Conservation (phyloP, 1,140 invertebrate species). For the Luehdorfia chinensis region DNA sequence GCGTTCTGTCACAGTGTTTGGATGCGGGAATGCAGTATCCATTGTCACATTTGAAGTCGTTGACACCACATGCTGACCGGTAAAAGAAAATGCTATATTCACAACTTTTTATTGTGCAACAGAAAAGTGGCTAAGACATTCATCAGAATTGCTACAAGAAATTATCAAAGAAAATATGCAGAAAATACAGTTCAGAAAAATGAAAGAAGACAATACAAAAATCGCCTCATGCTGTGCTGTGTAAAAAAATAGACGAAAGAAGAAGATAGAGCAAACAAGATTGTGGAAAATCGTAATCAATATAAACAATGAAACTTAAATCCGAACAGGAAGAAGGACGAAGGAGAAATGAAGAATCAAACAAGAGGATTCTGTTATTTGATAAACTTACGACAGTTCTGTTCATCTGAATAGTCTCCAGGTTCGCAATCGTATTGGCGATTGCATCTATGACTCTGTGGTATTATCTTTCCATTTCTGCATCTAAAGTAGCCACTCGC, state of each 20-base stretch:
- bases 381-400: slow-evolving; percentile 83
- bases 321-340: slow-evolving; percentile 23
- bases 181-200: slow-evolving; percentile 1
- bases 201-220: not conserved
- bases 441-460: slow-evolving; percentile 81
- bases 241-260: slow-evolving; percentile 16
- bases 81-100: slow-evolving; percentile 51
- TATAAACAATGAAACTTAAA: slow-evolving; percentile 1
- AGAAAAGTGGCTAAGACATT: slow-evolving; percentile 9
- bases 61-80: slow-evolving; percentile 64
- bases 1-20: slow-evolving; percentile 85
- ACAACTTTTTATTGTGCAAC: slow-evolving; percentile 19
- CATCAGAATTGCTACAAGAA: slow-evolving; percentile 1
- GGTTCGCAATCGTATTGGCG: slow-evolving; percentile 80
- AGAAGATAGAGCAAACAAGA: slow-evolving; percentile 1
- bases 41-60: slow-evolving; percentile 80
- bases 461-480: slow-evolving; percentile 81
- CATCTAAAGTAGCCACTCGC: slow-evolving; percentile 82
- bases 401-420: slow-evolving; percentile 83
- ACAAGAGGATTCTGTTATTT: slow-evolving; percentile 22
- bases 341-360: slow-evolving; percentile 22
- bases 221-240: not conserved
- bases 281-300: not conserved
- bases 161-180: not conserved
- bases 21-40: slow-evolving; percentile 83